Conservation (phyloP, 2,888 invertebrate genomes). For the Tenodera sinensis region DNA sequence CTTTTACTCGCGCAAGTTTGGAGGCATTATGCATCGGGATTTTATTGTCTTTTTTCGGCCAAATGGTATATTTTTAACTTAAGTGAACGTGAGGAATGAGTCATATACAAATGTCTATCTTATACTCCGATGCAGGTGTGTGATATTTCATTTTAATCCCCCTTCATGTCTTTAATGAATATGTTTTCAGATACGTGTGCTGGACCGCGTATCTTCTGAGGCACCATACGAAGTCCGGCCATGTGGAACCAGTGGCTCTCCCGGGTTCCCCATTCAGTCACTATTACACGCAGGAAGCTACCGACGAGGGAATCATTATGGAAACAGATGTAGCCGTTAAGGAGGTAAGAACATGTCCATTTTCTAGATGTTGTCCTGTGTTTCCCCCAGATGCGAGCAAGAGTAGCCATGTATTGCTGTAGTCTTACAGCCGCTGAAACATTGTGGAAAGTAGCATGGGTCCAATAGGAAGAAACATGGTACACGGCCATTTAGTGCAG, state of each 20-base stretch:
- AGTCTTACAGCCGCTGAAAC: background rate
- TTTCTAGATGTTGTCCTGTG: background rate
- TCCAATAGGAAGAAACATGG: too few species aligned
- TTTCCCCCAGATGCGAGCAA: background rate
- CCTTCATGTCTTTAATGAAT: background rate
- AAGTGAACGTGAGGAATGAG: too few species aligned
- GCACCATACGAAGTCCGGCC: constrained; percentile 52
- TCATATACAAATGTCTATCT: too few species aligned
- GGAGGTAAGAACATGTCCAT: constrained; percentile 49
- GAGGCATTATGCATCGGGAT: too few species aligned
- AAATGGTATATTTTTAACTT: too few species aligned
- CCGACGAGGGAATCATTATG: constrained; percentile 78
- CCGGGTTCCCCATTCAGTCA: constrained; percentile 72
- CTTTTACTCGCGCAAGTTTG: too few species aligned
- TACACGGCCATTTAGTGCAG: too few species aligned
- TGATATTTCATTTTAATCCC: too few species aligned
- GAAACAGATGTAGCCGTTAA: constrained; percentile 71
- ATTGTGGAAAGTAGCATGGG: too few species aligned
- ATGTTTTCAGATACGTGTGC: constrained; percentile 53
- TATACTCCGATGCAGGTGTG: too few species aligned
- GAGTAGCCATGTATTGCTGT: background rate
- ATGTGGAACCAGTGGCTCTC: constrained; percentile 62
- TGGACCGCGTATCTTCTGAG: constrained; percentile 68
- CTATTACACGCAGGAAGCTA: constrained; percentile 75
- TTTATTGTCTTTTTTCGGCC: too few species aligned